phyloP scores from a whole-genome alignment of 2,888 invertebrate genomes.

The Argyra leucocephala region DNA sequence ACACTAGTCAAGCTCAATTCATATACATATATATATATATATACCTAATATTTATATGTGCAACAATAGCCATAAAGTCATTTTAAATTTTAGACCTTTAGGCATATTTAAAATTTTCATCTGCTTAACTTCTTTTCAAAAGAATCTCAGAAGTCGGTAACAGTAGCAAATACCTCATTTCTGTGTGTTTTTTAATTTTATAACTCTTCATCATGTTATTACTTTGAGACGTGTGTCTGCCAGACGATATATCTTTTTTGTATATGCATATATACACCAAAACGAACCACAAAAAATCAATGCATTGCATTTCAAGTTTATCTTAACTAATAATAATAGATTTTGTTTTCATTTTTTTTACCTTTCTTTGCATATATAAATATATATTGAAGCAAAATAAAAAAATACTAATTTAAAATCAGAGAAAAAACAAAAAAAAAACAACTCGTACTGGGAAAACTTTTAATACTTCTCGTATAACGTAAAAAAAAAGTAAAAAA shows the following conservation, averaged over 20 bases:
- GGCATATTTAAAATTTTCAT: not conserved
- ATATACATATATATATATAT: too few relatives aligned
- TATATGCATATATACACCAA: not conserved
- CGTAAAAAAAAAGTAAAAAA: too few relatives aligned
- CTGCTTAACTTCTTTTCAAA: not conserved
- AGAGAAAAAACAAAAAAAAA: too few relatives aligned
- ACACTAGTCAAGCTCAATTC: too few relatives aligned
- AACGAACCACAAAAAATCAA: not conserved
- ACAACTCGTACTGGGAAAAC: too few relatives aligned
- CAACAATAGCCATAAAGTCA: not conserved
- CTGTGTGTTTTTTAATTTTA: conserved; percentile 30
- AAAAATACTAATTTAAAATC: too few relatives aligned
- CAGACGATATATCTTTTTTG: conserved; percentile 28
- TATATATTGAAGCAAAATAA: too few relatives aligned
- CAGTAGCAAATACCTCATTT: conserved; percentile 28
- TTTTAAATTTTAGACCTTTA: not conserved
- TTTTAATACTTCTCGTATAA: too few relatives aligned
- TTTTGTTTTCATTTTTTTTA: not conserved
- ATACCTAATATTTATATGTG: too few relatives aligned
- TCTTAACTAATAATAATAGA: not conserved
- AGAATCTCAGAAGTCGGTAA: conserved; percentile 6
- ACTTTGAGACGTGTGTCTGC: conserved; percentile 30
- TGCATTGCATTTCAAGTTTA: not conserved
- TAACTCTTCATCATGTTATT: conserved; percentile 30
- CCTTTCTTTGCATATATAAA: too few relatives aligned